Evolutionary conservation across 2,113 vertebrate species (phyloP), one percentile per base, ranked within the genome.

Genomic region (Hymenochirus boettgeri): DNA sequence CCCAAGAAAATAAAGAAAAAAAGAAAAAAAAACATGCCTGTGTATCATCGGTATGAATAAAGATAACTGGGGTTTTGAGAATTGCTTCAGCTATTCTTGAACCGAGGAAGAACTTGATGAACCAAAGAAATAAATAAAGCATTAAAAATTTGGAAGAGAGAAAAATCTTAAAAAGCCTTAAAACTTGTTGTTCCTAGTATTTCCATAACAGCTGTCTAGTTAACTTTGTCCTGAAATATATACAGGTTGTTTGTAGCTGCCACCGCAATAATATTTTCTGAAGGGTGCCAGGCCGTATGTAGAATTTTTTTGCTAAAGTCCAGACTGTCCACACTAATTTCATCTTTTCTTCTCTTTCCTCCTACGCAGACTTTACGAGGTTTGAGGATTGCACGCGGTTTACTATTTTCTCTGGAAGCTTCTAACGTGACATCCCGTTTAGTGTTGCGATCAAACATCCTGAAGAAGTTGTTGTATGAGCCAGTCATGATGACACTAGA

Each of bases 221-320:
- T 97, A 83, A 97, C 92, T 85, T 97, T 97, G 90, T 97, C 95
- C 83, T 97, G 95, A 83, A 97, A 97, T 89, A 97, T 97, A 88
- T 97, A 97, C 80, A 97, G 90, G 88, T 97, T 97, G 80, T 97
- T 97, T 72, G 94, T 97, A 75, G 94, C 95, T 25, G 94, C 95
- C 80, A 97, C 95, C 17, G 95, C 95, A 1, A 97, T 97, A 82
- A 97, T 97, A 73, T 97, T 97, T 85, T 97, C 95, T 15, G 92
- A 89, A 57, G 95, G 95, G 74, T 97, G 95, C 95, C 95, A 97
- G 72, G 94, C 93, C 17, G 94, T 97, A 73, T 97, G 95, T 71
- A 97, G 85, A 84, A 97, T 97, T 90, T 97, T 97, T 88, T 96
- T 96, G 85, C 93, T 95, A 86, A 97, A 97, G 90, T 97, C 95